Evolutionary conservation across 2,113 vertebrate genomes (phyloP), one percentile per base, ranked within the genome.

Genomic region (Dromiciops gliroides): DNA sequence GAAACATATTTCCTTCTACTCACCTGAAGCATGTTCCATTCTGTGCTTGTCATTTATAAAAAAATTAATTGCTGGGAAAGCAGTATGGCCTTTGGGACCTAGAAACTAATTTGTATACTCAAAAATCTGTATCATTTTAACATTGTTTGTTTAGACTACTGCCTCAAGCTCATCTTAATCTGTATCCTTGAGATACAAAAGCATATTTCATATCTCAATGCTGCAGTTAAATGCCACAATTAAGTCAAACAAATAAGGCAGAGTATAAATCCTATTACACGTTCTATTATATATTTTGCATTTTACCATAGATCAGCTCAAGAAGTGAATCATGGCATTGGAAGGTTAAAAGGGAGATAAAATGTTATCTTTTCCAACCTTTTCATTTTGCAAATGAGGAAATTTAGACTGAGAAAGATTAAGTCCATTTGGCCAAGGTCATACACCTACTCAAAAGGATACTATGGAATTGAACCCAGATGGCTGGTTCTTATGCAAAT

Each of bases 61-160:
- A 93, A 93, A 26, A 53, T 25, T 60, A 94, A 52, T 50, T 5
- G 8, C 93, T 1, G 31, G 5, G 37, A 90, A 96, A 89, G 19
- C 92, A 37, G 22, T 47, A 67, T 52, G 26, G 2, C 49, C 37
- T 94, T 89, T 83, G 89, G 7, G 90, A 94, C 75, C 0, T 0
- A 12, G 67, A 95, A 92, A 2, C 90, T 91, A 94, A 92, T 92
- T 91, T 93, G 28, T 2, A 95, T 94, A 25, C 90, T 90, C 53
- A 31, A 44, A 44, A 22, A 48, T 12, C 12, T 94, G 94, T 94
- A 67, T 92, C 51, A 75, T 94, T 93, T 4, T 92, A 95, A 88
- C 5, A 47, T 51, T 88, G 52, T 50, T 93, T 28, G 90, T 56
- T 90, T 97, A 67, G 50, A 89, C 0, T 95, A 24, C 1, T 37